Base-by-base conservation (phyloP, 2,113 vertebrate genomes). In the Todiramphus saurophagus region DNA sequence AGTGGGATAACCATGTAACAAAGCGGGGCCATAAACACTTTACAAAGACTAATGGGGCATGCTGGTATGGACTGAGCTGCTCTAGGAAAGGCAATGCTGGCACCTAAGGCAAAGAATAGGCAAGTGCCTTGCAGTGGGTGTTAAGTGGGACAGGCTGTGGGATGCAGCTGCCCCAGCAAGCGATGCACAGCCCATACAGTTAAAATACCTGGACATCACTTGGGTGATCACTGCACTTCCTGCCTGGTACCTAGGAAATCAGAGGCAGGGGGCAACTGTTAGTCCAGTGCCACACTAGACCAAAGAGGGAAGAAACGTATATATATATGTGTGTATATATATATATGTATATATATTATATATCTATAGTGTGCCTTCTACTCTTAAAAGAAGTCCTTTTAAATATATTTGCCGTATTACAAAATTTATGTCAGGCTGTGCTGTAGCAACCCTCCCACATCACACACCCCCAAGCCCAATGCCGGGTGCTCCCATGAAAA, bases 31-130 rank as follows among this genome's bases (percentile, higher is more conserved):
- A 12, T 83, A 76, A 75, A 70, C 13, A 11, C 23, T 59, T 75
- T 55, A 58, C 59, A 73, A 78, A 66, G 87, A 62, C 16, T 51
- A 63, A 90, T 35, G 25, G 60, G 62, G 43, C 1, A 14, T 5
- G 41, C 37, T 63, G 60, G 37, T 75, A 75, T 5, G 67, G 86
- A 53, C 0, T 0, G 23, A 0, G 1, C 51, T 37, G n/a, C 50
- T 90, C 25, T 28, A 37, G 51, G 60, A 75, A 78, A 70, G 66
- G 56, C 59, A 56, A 2, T 62, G 56, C 70, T 66, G 66, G 82
- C 46, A 83, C 86, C 56, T 11, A 1, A 13, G 75, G 90, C 39
- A 64, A 74, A 78, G 58, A 8, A 53, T 10, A 43, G 30, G 35
- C 59, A 68, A 56, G 12, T 37, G 63, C 23, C 43, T 62, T 37